Evolutionary conservation across 1,140 invertebrate genomes (phyloP).

Genomic region (Aphidius gifuensis): DNA sequence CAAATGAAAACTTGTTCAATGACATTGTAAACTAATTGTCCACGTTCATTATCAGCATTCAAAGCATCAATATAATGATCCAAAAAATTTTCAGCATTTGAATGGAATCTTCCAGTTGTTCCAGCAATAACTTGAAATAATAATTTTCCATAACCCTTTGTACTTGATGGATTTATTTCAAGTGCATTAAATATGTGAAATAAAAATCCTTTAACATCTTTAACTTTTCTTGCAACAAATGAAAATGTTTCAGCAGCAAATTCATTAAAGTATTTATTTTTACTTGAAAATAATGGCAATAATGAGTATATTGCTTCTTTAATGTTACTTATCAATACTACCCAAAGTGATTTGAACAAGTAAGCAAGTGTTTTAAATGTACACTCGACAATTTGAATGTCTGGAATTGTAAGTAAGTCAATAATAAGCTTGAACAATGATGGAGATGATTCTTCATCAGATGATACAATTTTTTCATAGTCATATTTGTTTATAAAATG

Average conservation of each 20-base stretch:
- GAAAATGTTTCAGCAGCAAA: slow-evolving; percentile 95
- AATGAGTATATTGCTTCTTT: slow-evolving; percentile 70
- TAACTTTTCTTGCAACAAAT: slow-evolving; percentile 85
- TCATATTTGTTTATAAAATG: slow-evolving; percentile 58
- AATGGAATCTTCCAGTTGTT: slow-evolving; percentile 78
- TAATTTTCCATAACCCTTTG: slow-evolving; percentile 74
- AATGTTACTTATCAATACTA: slow-evolving; percentile 78
- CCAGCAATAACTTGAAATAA: slow-evolving; percentile 84
- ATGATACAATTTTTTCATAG: no score
- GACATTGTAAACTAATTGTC: slow-evolving; percentile 62
- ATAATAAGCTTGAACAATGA: slow-evolving; percentile 68
- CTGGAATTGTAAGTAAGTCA: slow-evolving; percentile 70
- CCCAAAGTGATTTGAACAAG: slow-evolving; percentile 84
- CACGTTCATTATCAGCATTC: slow-evolving; percentile 54
- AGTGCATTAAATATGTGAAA: slow-evolving; percentile 67
- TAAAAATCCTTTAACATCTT: slow-evolving; percentile 74
- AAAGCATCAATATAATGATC: slow-evolving; percentile 62
- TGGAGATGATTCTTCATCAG: slow-evolving; percentile 31
- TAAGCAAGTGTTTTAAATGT: slow-evolving; percentile 80
- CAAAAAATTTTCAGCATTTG: slow-evolving; percentile 66
- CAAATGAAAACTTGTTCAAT: slow-evolving; percentile 61
- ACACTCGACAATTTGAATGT: slow-evolving; percentile 79
- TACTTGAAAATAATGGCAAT: slow-evolving; percentile 68
- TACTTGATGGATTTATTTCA: slow-evolving; percentile 62
- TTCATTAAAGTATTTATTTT: slow-evolving; percentile 78